Percentiles rank a stretch among this genome's conserved stretches.
Evolutionary conservation across 2,797 vertebrate genomes (phyloP).

Genomic region (Tenualosa ilisha): DNA sequence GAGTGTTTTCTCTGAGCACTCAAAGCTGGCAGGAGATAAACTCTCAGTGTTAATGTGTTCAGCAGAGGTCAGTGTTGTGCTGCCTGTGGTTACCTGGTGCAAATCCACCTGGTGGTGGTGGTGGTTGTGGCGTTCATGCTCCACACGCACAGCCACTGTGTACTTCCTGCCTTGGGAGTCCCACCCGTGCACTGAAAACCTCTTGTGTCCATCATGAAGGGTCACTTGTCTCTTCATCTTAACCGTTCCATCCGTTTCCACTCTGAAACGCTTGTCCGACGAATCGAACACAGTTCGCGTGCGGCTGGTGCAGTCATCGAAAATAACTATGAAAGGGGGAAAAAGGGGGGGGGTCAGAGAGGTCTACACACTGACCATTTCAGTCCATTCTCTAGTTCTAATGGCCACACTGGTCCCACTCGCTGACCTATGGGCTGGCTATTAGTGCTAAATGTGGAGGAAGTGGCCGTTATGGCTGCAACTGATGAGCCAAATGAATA

Average conservation of each 20-base stretch:
- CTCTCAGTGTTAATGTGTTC: background rate
- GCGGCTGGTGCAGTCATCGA: constrained; percentile 61
- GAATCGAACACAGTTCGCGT: constrained; percentile 44
- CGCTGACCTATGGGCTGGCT: background rate
- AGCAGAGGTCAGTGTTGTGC: constrained; percentile 49
- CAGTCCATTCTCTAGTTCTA: background rate
- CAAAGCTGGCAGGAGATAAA: background rate
- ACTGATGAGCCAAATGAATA: constrained; percentile 11
- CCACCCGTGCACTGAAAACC: constrained; percentile 60
- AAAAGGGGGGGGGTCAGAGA: background rate
- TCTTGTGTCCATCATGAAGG: constrained; percentile 57
- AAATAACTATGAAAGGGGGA: constrained; percentile 57
- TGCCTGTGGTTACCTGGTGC: constrained; percentile 49
- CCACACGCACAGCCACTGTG: constrained; percentile 53
- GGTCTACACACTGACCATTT: background rate
- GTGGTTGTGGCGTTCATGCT: constrained; percentile 28
- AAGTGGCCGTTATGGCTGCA: background rate
- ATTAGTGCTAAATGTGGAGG: background rate
- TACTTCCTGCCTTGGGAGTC: constrained; percentile 56
- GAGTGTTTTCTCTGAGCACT: background rate
- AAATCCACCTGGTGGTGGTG: constrained; percentile 20
- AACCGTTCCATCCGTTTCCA: constrained; percentile 60
- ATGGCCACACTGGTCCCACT: background rate
- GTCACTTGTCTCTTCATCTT: constrained; percentile 53
- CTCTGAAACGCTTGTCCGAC: constrained; percentile 55